phyloP scores from a whole-genome alignment of 2,113 vertebrate species.

The Varanus salvator region DNA sequence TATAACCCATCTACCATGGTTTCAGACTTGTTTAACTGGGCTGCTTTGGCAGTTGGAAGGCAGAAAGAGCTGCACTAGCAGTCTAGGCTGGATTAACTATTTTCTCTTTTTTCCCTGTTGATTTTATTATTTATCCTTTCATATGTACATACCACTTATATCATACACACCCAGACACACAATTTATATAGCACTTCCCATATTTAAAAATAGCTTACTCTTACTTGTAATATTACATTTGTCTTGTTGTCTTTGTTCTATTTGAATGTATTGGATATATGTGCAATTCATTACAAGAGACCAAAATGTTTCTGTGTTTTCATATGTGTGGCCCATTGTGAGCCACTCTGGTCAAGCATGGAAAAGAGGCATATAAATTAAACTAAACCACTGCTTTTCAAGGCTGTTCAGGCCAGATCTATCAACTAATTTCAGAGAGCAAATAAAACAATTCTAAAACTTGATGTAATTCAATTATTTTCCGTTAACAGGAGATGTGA shows the following conservation, averaged over 20 bases:
- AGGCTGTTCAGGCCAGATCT: neutral
- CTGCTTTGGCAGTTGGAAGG: neutral
- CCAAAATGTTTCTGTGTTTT: neutral
- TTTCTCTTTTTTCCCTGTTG: neutral
- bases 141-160: no score
- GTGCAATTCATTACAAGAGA: neutral
- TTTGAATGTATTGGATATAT: neutral
- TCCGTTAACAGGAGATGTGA: slow-evolving; percentile 37
- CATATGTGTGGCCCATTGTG: neutral
- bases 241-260: neutral
- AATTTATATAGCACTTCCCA: no score
- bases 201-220: no score
- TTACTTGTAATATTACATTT: neutral
- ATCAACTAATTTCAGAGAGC: neutral
- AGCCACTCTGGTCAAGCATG: neutral
- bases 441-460: neutral
- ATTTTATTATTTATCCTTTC: neutral
- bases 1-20: no score
- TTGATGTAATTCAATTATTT: slow-evolving; percentile 32
- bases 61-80: neutral
- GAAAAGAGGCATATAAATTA: neutral
- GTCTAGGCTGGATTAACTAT: neutral
- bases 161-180: no score
- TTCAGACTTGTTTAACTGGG: neutral
- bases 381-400: neutral